These are phyloP conservation scores for Prionchulus punctatus DNA, from an alignment of 2,888 invertebrate genomes.

Conservation along the genomic window DNA sequence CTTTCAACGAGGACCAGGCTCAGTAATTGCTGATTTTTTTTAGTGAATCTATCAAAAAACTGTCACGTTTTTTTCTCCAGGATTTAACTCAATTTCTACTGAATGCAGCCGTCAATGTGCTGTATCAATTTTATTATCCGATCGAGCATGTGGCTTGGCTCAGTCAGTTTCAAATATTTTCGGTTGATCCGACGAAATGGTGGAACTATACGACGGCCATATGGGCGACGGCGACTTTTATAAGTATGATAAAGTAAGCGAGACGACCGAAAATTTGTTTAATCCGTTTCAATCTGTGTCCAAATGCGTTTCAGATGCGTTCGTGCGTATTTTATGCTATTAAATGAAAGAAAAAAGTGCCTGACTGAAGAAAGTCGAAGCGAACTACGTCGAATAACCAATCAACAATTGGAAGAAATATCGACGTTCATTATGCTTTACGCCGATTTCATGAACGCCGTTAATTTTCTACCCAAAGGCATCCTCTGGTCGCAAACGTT, in stretches of 20 bases:
- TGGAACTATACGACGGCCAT: not conserved
- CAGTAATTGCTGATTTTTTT: too few relatives aligned
- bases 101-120: not conserved
- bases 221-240: slow-evolving; percentile 2
- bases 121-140: slow-evolving; percentile 8
- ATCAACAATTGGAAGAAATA: not conserved
- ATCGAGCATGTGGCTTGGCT: slow-evolving; percentile 13
- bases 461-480: slow-evolving; percentile 9
- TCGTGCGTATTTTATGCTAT: not conserved
- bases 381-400: too few relatives aligned
- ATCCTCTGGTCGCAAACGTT: slow-evolving; percentile 9
- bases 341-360: too few relatives aligned
- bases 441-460: slow-evolving; percentile 8
- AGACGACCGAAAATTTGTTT: too few relatives aligned
- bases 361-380: too few relatives aligned
- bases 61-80: too few relatives aligned
- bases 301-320: too few relatives aligned
- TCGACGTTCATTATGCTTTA: not conserved
- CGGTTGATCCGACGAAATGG: not conserved
- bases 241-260: slow-evolving; percentile 6
- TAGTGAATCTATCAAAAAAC: too few relatives aligned
- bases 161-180: not conserved
- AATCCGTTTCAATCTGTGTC: too few relatives aligned
- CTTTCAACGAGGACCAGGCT: too few relatives aligned
- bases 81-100: not conserved